These are phyloP conservation scores for Perccottus glenii DNA, from an alignment of 2,113 vertebrate species.

Conservation along the genomic window DNA sequence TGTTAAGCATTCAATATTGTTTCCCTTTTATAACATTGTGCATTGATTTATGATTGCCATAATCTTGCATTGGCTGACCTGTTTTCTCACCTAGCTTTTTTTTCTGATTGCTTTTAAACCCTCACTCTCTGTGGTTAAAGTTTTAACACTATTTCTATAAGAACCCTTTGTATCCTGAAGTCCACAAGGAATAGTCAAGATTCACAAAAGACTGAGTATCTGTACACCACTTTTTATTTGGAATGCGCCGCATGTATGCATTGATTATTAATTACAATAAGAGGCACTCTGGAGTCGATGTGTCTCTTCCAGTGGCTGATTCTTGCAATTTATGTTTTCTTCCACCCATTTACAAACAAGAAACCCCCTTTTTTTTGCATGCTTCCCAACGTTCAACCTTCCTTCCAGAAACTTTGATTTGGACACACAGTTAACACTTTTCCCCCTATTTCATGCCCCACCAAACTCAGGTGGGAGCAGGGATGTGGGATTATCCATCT, in stretches of 20 bases:
- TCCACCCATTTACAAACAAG: too few relatives aligned
- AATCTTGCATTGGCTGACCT: not conserved
- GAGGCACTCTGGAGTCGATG: not conserved
- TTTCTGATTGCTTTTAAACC: not conserved
- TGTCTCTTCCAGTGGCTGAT: not conserved
- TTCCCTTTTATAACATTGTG: not conserved
- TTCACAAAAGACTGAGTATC: too few relatives aligned
- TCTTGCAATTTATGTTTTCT: not conserved
- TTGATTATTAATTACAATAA: too few relatives aligned
- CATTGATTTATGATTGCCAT: not conserved
- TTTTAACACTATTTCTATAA: too few relatives aligned
- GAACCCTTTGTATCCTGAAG: too few relatives aligned
- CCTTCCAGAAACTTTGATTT: slow-evolving; percentile 63
- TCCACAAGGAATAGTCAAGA: too few relatives aligned
- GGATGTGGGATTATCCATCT: slow-evolving; percentile 69
- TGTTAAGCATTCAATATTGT: not conserved
- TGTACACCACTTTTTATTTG: not conserved
- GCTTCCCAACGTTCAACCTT: slow-evolving; percentile 9
- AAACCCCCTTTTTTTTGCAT: not conserved
- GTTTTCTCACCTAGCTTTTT: not conserved
- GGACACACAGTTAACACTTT: slow-evolving; percentile 53
- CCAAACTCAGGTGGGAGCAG: slow-evolving; percentile 74
- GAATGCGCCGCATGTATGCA: too few relatives aligned
- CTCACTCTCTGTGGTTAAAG: not conserved
- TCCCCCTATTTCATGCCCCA: slow-evolving; percentile 78